Conservation (phyloP, 2,797 vertebrate species). For the Falco columbarius region DNA sequence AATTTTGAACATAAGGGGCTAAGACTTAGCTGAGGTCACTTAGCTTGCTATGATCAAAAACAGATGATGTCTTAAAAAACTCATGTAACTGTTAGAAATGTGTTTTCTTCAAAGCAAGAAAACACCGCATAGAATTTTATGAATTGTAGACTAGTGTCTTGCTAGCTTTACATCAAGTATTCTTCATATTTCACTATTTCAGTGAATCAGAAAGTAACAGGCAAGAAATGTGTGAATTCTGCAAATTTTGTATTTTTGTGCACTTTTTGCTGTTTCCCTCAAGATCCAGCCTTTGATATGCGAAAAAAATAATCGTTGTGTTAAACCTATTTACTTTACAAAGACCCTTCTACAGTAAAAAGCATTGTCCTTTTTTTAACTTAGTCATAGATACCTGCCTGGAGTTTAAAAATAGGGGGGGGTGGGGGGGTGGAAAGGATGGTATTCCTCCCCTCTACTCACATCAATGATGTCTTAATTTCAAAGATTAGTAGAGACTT, state of each 20-base stretch:
- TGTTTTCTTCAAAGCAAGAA: neutral
- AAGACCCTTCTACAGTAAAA: neutral
- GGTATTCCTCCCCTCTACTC: neutral
- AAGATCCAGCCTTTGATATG: neutral
- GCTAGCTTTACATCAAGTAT: neutral
- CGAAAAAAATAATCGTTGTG: neutral
- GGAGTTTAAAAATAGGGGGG: neutral
- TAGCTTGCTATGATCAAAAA: neutral
- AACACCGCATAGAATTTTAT: neutral
- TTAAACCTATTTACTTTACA: neutral
- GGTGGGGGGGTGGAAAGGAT: no score
- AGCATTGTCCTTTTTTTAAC: neutral
- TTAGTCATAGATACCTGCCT: neutral
- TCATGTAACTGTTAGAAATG: neutral
- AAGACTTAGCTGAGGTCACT: neutral
- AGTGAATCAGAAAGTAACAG: neutral
- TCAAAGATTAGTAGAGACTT: neutral
- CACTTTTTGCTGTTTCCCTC: neutral
- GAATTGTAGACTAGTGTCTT: neutral
- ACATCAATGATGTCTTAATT: neutral
- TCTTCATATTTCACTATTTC: neutral
- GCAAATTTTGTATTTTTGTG: neutral
- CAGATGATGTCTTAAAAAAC: neutral
- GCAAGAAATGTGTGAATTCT: neutral
- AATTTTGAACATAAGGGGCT: neutral